phyloP scores from a whole-genome alignment of 2,113 vertebrate genomes.

The Glareola pratincola region DNA sequence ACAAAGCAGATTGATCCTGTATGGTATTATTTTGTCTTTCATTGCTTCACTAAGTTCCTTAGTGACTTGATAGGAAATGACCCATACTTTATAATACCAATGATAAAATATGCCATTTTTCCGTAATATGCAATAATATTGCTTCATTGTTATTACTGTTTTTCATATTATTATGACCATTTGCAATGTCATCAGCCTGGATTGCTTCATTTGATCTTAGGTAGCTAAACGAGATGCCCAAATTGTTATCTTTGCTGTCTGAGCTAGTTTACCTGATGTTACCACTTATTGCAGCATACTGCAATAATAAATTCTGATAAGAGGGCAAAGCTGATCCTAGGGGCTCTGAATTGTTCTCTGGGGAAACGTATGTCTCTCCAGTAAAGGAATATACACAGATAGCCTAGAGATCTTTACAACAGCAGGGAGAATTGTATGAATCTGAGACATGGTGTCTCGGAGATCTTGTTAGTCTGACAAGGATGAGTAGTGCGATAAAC shows the following conservation, averaged over 20 bases:
- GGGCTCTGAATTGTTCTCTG: not conserved
- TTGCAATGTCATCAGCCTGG: not conserved
- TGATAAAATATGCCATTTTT: not conserved
- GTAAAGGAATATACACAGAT: not conserved
- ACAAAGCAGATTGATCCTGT: not conserved
- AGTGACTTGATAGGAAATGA: not conserved
- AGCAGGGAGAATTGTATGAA: not conserved
- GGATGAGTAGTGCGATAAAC: not conserved
- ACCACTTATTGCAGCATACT: not conserved
- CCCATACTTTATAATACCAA: not conserved
- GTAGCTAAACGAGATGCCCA: not conserved
- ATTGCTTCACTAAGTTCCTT: not conserved
- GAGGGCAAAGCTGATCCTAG: not conserved
- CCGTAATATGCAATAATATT: not conserved
- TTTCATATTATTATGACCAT: not conserved
- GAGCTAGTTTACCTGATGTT: not conserved
- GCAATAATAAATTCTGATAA: not conserved
- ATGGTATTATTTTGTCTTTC: not conserved
- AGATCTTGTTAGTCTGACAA: not conserved
- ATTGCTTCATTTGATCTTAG: not conserved
- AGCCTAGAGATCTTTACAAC: not conserved
- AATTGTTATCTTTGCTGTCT: conserved; percentile 1
- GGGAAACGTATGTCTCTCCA: not conserved
- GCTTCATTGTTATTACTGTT: not conserved
- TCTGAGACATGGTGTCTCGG: not conserved